Evolutionary conservation across 1,140 invertebrate species (phyloP), one percentile per base, ranked within the genome.

Genomic region (Reticulitermes speratus): DNA sequence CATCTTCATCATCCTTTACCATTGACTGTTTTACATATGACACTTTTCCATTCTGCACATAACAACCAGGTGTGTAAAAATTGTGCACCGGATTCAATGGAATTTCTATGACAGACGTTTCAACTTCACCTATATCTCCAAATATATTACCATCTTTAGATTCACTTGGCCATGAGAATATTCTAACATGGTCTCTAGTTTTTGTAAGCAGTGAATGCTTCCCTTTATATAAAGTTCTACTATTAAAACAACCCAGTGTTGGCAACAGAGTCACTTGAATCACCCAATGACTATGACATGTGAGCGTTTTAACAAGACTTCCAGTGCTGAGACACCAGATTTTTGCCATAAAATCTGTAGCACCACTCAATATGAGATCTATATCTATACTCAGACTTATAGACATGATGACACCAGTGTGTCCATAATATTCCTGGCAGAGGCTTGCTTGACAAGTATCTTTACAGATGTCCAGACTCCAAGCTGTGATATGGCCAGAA

Each of bases 351-450:
- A 52, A 52, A 55, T 84, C 83, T 32, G 83, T 84, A 11, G 83
- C 83, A 52, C 83, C 83, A 59, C 23, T 52, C 19, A 52, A 32
- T 52, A 84, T n/a, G 44, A 84, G 44, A 30, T 84, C 45, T 32
- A 84, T 84, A 30, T 84, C 83, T 52, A 21, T 52, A 84, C 45
- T 52, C 7, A 52, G n/a, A 84, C 45, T 52, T 30, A 84, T 19
- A 32, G 44, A 84, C 45, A 84, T 52, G 52, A 84, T 52, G 52
- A 84, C 83, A 59, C 83, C 83, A 30, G 83, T 84, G 30, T 84
- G 83, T 25, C 44, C 30, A 59, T 52, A 52, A 52, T 52, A 52
- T 52, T 84, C 44, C 32, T 21, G 8, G 30, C 52, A 45, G 0
- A n/a, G 45, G 45, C n/a, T 48, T 2, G 30, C n/a, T 52, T 14